These are phyloP conservation scores for Caretta caretta DNA, from an alignment of 2,113 vertebrate species.

Conservation along the genomic window DNA sequence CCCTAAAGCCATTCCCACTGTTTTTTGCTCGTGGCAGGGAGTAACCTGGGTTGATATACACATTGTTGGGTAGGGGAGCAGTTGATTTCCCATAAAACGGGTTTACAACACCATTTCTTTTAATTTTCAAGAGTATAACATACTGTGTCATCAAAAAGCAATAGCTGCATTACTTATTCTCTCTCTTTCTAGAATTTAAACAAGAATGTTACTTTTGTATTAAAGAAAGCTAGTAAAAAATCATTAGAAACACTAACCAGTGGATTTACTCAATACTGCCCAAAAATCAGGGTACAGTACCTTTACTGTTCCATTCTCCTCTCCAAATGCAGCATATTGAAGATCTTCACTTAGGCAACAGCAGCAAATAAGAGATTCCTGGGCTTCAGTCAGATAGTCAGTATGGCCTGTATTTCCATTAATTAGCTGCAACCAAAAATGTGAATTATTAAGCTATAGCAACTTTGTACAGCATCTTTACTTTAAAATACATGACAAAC, in stretches of 20 bases:
- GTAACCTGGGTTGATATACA: neutral
- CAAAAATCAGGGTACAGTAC: slow-evolving; percentile 72
- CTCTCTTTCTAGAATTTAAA: neutral
- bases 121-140: neutral
- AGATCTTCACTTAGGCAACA: slow-evolving; percentile 84
- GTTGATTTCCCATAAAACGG: neutral
- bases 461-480: neutral
- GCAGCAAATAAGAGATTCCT: slow-evolving; percentile 84
- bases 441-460: neutral
- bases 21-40: neutral
- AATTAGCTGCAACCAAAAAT: slow-evolving; percentile 83
- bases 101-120: neutral
- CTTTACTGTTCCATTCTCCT: slow-evolving; percentile 86
- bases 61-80: neutral
- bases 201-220: neutral
- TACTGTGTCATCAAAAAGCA: neutral
- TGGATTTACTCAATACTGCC: neutral
- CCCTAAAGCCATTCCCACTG: neutral
- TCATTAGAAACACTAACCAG: neutral
- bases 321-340: slow-evolving; percentile 83
- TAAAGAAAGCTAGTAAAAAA: neutral
- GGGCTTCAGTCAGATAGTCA: slow-evolving; percentile 83
- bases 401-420: slow-evolving; percentile 81
- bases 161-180: neutral
- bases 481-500: neutral